A percentile compares a stretch with the other conserved stretches of the same genome.
These are phyloP conservation scores for Tenthredo livida DNA, from an alignment of 2,888 invertebrate species.

Conservation along the genomic window DNA sequence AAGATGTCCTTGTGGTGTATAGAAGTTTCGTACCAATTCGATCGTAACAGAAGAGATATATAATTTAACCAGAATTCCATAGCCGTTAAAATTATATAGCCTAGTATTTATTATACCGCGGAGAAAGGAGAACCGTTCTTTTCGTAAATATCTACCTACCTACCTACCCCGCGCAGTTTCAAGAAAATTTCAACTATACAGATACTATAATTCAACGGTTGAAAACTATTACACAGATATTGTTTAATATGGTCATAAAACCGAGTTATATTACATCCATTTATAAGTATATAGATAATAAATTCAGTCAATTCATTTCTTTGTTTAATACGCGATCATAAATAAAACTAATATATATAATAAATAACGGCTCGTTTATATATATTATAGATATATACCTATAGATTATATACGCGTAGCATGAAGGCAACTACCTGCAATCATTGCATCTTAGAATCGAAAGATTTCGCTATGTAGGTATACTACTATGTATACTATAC, in stretches of 20 bases:
- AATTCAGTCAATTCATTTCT: neutral
- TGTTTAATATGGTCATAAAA: neutral
- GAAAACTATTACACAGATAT: neutral
- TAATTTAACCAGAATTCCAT: neutral
- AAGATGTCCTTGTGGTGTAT: conserved; percentile 11
- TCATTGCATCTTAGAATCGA: neutral
- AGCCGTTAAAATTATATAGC: neutral
- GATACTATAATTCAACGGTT: neutral
- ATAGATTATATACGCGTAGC: neutral
- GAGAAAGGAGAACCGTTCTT: neutral
- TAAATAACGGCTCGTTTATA: neutral
- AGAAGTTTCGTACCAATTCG: neutral
- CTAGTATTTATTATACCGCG: neutral
- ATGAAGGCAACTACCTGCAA: neutral
- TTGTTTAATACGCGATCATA: neutral
- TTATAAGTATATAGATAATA: neutral
- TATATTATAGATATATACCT: too few species aligned
- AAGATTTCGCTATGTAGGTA: neutral
- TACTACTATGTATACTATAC: neutral
- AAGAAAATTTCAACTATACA: neutral
- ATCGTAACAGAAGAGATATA: neutral
- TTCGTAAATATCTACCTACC: neutral
- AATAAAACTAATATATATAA: neutral
- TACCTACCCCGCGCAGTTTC: neutral
- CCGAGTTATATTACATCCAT: neutral